phyloP scores from a whole-genome alignment of 2,113 vertebrate species.

The Alces alces region DNA sequence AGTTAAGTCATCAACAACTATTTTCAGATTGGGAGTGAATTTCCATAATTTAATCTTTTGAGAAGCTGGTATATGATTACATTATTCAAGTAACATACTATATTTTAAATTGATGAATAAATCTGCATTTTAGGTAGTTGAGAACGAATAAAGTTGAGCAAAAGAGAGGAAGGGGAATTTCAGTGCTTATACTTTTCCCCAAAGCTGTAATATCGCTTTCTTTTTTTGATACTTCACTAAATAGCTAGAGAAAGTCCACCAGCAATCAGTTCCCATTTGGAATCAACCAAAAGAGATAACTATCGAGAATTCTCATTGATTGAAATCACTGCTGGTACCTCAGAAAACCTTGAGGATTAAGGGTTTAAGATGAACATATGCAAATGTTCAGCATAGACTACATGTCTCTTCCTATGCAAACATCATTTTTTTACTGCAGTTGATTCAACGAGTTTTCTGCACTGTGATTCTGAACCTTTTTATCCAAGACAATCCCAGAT shows the following conservation, averaged over 20 bases:
- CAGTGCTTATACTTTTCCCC: background rate
- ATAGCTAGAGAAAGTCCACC: background rate
- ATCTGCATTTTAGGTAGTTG: constrained; percentile 40
- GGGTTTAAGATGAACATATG: background rate
- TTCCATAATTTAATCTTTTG: constrained; percentile 57
- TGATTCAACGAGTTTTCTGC: background rate
- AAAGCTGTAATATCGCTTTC: background rate
- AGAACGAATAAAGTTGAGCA: constrained; percentile 9
- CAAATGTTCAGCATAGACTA: background rate
- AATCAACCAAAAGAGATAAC: background rate
- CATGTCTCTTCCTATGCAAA: background rate
- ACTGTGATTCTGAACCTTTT: background rate
- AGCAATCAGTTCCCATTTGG: background rate
- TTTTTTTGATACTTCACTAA: background rate
- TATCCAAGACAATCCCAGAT: background rate
- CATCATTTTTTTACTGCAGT: background rate
- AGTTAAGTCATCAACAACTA: constrained; percentile 39
- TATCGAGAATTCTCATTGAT: background rate
- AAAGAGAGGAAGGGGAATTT: background rate
- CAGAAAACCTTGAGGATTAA: background rate
- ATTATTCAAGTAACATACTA: constrained; percentile 49
- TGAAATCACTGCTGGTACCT: background rate
- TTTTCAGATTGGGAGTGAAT: constrained; percentile 50
- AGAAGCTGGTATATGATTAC: constrained; percentile 18
- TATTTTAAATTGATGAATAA: constrained; percentile 53